phyloP scores from a whole-genome alignment of 2,888 invertebrate genomes.

The Parasteatoda lunata region DNA sequence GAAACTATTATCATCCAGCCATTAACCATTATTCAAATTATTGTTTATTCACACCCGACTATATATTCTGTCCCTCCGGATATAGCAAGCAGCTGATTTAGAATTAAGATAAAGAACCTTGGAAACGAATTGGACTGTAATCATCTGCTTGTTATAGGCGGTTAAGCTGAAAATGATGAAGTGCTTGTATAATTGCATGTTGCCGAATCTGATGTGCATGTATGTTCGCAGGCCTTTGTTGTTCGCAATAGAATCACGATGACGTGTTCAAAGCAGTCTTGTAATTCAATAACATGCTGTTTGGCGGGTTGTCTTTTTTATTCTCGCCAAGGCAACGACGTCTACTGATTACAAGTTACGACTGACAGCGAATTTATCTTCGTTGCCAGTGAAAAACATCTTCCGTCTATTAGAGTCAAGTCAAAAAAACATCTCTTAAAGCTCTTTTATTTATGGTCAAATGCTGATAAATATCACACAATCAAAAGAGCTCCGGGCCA shows the following conservation, averaged over 20 bases:
- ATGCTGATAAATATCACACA: conserved; percentile 56
- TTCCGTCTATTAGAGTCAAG: conserved; percentile 30
- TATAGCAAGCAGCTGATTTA: no score
- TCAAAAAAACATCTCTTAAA: conserved; percentile 18
- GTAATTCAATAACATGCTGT: conserved; percentile 58
- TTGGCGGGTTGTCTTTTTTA: conserved; percentile 4
- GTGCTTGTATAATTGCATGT: conserved; percentile 49
- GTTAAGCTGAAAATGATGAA: conserved; percentile 36
- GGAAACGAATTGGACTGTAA: neutral
- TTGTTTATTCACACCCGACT: no score
- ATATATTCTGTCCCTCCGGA: no score
- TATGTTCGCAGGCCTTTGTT: conserved; percentile 37
- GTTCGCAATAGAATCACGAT: conserved; percentile 28
- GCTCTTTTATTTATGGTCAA: conserved; percentile 42
- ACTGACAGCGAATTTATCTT: conserved; percentile 49
- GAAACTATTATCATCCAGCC: no score
- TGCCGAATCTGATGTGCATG: neutral
- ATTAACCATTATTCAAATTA: no score
- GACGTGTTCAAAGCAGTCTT: conserved; percentile 18
- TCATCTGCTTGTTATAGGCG: neutral
- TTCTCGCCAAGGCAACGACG: conserved; percentile 19
- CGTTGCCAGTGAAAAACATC: conserved; percentile 1
- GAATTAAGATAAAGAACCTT: neutral
- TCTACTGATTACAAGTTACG: conserved; percentile 55
- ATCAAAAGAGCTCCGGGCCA: conserved; percentile 21